Percentiles rank a stretch among this genome's conserved stretches.
Evolutionary conservation across 2,113 vertebrate species (phyloP).

Genomic region (Hyperopisus bebe): DNA sequence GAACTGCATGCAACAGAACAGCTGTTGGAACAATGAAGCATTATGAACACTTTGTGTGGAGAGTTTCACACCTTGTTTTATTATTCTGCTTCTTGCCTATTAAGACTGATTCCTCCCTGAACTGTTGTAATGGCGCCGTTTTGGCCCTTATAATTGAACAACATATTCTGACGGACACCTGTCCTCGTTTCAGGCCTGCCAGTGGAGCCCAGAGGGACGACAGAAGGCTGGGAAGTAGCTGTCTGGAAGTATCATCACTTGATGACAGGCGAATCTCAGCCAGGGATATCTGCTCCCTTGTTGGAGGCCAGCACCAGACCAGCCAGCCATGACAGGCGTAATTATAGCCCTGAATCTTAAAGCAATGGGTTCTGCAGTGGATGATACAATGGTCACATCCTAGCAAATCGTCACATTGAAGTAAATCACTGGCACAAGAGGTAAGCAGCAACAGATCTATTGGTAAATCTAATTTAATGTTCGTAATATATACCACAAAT

Average conservation of each 20-base stretch:
- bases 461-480: background rate
- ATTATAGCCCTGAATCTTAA: background rate
- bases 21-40: background rate
- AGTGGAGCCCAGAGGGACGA: too few relatives aligned
- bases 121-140: background rate
- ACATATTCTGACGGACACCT: background rate
- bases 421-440: background rate
- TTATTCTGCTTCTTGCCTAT: background rate
- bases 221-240: background rate
- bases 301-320: background rate
- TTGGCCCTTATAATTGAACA: background rate
- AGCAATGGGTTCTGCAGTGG: background rate
- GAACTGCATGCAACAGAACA: background rate
- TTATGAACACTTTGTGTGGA: background rate
- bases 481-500: background rate
- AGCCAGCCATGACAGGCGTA: background rate
- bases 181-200: background rate
- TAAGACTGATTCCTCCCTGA: background rate
- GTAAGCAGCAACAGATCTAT: background rate
- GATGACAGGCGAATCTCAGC: background rate
- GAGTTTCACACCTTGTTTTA: background rate
- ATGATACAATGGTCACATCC: background rate
- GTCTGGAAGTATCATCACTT: constrained; percentile 1
- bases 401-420: background rate
- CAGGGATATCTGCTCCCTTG: background rate